These are phyloP conservation scores for Notolepis coatsorum DNA, from an alignment of 2,797 vertebrate genomes.

Conservation along the genomic window DNA sequence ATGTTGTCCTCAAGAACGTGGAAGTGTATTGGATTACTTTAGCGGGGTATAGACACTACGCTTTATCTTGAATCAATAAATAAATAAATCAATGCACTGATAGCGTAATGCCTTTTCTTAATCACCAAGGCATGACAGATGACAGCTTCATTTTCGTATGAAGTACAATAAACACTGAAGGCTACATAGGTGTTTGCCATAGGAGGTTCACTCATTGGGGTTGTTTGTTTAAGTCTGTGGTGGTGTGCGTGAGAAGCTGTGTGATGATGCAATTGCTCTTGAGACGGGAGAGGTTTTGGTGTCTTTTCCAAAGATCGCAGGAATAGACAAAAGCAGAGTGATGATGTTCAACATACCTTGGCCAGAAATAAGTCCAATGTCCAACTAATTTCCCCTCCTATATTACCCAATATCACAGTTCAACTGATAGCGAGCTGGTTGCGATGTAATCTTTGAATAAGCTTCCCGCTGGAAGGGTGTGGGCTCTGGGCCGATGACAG, in stretches of 20 bases:
- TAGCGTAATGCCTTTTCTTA: neutral
- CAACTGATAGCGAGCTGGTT: slow-evolving; percentile 53
- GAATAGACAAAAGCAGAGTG: slow-evolving; percentile 9
- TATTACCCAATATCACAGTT: slow-evolving; percentile 24
- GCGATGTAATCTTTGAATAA: slow-evolving; percentile 42
- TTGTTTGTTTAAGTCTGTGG: slow-evolving; percentile 59
- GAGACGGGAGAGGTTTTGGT: slow-evolving; percentile 4
- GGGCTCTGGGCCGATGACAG: slow-evolving; percentile 30
- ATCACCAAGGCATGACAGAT: neutral
- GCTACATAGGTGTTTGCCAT: slow-evolving; percentile 59
- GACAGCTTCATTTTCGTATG: slow-evolving; percentile 9
- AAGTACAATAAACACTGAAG: slow-evolving; percentile 27
- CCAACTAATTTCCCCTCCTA: slow-evolving; percentile 25
- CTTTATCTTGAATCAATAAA: neutral
- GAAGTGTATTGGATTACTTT: slow-evolving; percentile 23
- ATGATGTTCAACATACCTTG: slow-evolving; percentile 66
- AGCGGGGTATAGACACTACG: neutral
- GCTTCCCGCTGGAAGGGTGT: slow-evolving; percentile 45
- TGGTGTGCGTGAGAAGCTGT: slow-evolving; percentile 34
- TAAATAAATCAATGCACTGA: too few species aligned
- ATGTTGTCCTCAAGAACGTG: slow-evolving; percentile 13
- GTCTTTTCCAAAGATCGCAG: neutral
- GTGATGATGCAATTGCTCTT: slow-evolving; percentile 8
- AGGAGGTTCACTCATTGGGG: slow-evolving; percentile 37
- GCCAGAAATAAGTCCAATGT: slow-evolving; percentile 25